Percentiles rank a stretch among this genome's conserved stretches.
Conservation (phyloP, 2,888 invertebrate genomes). For the Mythimna vitellina region DNA sequence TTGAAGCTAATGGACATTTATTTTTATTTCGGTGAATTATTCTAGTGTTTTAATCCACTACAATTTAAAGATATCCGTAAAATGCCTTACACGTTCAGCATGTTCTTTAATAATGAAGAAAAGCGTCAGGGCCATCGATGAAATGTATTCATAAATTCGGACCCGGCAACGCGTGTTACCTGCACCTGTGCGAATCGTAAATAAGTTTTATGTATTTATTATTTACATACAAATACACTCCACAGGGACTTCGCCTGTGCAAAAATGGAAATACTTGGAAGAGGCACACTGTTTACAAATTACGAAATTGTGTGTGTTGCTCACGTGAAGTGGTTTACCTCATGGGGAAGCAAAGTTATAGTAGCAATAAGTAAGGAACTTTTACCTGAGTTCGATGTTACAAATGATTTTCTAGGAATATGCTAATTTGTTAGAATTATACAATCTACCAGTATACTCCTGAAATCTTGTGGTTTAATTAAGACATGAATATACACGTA, state of each 20-base stretch:
- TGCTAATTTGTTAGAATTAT: slow-evolving; percentile 9
- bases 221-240: slow-evolving; percentile 69
- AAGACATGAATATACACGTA: slow-evolving; percentile 3
- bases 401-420: slow-evolving; percentile 2
- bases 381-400: neutral
- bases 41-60: neutral
- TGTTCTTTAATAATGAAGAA: slow-evolving; percentile 41
- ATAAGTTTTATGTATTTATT: slow-evolving; percentile 72
- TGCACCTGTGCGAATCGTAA: slow-evolving; percentile 73
- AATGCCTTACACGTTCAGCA: neutral
- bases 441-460: slow-evolving; percentile 5
- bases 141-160: slow-evolving; percentile 73
- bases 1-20: neutral
- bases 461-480: slow-evolving; percentile 12
- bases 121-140: slow-evolving; percentile 35
- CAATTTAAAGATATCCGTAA: neutral
- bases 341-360: slow-evolving; percentile 8
- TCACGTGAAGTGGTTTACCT: slow-evolving; percentile 36
- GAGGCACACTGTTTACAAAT: slow-evolving; percentile 50
- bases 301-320: slow-evolving; percentile 41
- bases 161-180: slow-evolving; percentile 62
- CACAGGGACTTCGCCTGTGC: slow-evolving; percentile 39
- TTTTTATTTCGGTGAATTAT: neutral
- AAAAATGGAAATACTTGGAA: slow-evolving; percentile 56
- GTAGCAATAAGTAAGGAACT: slow-evolving; percentile 3